Conservation (phyloP, 2,113 vertebrate species). For the Anseranas semipalmata region DNA sequence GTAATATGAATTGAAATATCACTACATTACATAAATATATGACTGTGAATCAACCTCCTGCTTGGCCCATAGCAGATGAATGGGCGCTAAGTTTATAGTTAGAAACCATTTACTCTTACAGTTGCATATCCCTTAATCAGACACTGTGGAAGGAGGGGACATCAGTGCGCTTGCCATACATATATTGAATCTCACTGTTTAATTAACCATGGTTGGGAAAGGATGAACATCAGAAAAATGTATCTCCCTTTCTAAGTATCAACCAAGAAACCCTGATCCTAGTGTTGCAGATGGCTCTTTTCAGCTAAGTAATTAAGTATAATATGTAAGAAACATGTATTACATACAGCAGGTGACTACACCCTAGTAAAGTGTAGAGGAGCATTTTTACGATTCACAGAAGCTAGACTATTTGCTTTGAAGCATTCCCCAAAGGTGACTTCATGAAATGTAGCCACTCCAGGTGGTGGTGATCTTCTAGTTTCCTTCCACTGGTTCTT, state of each 20-base stretch:
- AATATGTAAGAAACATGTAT: not conserved
- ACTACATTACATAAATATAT: not conserved
- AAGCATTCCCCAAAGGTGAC: not conserved
- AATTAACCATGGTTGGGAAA: not conserved
- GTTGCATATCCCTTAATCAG: not conserved
- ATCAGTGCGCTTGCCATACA: not conserved
- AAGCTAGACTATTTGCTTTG: not conserved
- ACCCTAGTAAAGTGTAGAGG: not conserved
- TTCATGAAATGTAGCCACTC: not conserved
- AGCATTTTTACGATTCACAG: not conserved
- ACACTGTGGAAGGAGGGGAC: not conserved
- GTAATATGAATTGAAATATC: not conserved
- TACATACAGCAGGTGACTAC: not conserved
- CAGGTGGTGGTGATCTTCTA: not conserved
- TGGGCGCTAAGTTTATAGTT: not conserved
- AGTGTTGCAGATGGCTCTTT: not conserved
- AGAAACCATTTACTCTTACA: not conserved
- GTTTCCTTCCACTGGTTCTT: not conserved
- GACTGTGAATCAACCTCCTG: not conserved
- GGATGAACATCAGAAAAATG: not conserved
- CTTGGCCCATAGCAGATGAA: not conserved
- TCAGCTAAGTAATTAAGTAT: not conserved
- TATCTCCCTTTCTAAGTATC: not conserved
- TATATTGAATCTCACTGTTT: not conserved
- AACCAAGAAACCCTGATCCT: not conserved